Percentiles rank a stretch among this genome's conserved stretches.
Evolutionary conservation across 2,888 invertebrate genomes (phyloP).

Genomic region (Fabriciana adippe): DNA sequence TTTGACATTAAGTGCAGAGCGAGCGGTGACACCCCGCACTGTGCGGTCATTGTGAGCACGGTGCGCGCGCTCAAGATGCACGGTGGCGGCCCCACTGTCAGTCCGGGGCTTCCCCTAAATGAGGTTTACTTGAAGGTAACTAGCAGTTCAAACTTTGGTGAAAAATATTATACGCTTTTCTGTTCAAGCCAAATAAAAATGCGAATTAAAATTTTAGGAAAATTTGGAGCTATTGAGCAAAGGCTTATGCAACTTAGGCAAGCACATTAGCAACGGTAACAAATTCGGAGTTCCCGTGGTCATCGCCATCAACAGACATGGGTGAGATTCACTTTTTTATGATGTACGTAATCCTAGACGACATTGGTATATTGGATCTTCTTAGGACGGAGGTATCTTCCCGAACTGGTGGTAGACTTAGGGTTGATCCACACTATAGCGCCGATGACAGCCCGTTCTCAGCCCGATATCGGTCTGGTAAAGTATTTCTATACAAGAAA

Average conservation of each 20-base stretch:
- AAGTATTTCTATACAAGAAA: no score
- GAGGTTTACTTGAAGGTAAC: slow-evolving; percentile 86
- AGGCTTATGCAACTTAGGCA: slow-evolving; percentile 94
- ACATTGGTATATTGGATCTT: neutral
- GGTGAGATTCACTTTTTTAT: slow-evolving; percentile 66
- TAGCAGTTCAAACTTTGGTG: no score
- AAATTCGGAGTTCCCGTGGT: slow-evolving; percentile 96
- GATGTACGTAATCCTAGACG: neutral
- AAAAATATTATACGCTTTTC: no score
- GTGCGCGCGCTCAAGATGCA: slow-evolving; percentile 99
- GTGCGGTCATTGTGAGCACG: slow-evolving; percentile 95
- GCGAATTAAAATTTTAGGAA: slow-evolving; percentile 79
- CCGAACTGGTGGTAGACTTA: neutral
- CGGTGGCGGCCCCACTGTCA: slow-evolving; percentile 96
- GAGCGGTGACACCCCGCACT: slow-evolving; percentile 92
- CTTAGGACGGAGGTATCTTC: neutral
- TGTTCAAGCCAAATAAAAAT: neutral
- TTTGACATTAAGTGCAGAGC: slow-evolving; percentile 97
- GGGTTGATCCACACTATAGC: no score
- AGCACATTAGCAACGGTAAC: slow-evolving; percentile 96
- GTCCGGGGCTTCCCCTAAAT: slow-evolving; percentile 91
- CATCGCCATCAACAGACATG: slow-evolving; percentile 94
- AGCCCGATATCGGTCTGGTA: no score
- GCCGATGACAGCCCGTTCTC: no score
- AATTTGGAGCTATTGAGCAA: slow-evolving; percentile 92